These are phyloP conservation scores for Chrysolina haemoptera DNA, from an alignment of 2,888 invertebrate genomes.

Conservation along the genomic window DNA sequence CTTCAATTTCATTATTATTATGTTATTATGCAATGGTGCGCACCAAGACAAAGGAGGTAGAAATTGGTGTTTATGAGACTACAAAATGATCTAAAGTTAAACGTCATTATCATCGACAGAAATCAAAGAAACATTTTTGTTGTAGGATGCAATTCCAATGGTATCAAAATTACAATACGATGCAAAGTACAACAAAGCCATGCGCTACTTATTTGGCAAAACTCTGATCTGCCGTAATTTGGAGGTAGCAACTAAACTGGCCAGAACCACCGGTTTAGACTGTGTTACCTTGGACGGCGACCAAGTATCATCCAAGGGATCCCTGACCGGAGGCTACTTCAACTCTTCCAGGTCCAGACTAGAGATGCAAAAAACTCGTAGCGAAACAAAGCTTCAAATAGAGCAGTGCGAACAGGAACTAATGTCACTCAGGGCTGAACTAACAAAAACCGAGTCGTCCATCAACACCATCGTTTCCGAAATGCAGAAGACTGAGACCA, in stretches of 20 bases:
- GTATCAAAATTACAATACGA: conserved; percentile 94
- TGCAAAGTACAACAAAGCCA: conserved; percentile 89
- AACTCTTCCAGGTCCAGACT: conserved; percentile 94
- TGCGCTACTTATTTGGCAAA: conserved; percentile 97
- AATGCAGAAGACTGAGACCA: conserved; percentile 98
- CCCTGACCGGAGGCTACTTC: conserved; percentile 98
- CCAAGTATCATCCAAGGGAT: conserved; percentile 96
- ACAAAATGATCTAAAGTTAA: too few relatives aligned
- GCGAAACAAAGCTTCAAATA: conserved; percentile 87
- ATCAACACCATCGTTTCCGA: conserved; percentile 94
- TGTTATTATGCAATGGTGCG: too few relatives aligned
- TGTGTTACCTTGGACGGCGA: conserved; percentile 99
- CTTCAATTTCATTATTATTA: too few relatives aligned
- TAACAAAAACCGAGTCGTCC: conserved; percentile 84
- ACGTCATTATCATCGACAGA: too few relatives aligned
- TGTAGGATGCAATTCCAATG: conserved; percentile 98
- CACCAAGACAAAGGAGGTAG: too few relatives aligned
- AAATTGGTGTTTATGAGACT: too few relatives aligned
- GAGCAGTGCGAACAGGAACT: conserved; percentile 84
- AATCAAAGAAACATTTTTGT: conserved; percentile 24
- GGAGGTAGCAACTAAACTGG: conserved; percentile 96
- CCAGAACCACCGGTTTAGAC: conserved; percentile 96
- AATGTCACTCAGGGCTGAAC: conserved; percentile 80
- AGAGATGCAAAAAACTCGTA: conserved; percentile 94
- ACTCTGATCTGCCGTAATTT: conserved; percentile 98